Evolutionary conservation across 2,113 vertebrate species (phyloP).

Genomic region (Fregetta grallaria): DNA sequence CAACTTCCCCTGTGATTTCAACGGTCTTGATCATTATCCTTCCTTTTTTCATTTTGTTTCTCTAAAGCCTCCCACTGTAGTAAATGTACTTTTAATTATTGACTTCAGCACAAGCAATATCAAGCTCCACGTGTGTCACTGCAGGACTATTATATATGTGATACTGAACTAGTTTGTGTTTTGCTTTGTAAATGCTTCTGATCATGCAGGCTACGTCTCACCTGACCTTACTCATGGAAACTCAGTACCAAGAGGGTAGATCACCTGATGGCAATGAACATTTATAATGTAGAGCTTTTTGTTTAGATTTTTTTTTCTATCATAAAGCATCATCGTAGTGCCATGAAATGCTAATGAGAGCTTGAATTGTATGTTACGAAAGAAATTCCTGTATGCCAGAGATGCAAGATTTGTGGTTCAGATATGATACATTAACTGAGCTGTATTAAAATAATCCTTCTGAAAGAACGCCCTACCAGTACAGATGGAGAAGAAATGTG

Average conservation of each 20-base stretch:
- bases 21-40: not conserved
- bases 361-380: not conserved
- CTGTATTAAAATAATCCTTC: not conserved
- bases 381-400: not conserved
- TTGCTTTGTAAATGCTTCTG: not conserved
- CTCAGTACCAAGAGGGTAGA: not conserved
- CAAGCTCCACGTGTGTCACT: not conserved
- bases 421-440: not conserved
- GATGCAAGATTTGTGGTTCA: not conserved
- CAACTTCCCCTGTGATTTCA: not conserved
- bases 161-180: not conserved
- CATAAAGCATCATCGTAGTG: not conserved
- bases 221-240: not conserved
- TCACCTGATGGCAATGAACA: not conserved
- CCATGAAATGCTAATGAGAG: not conserved
- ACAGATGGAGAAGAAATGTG: not conserved
- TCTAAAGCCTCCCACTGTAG: not conserved
- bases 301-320: not conserved
- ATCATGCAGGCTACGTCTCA: not conserved
- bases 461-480: not conserved
- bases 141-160: not conserved
- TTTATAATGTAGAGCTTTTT: not conserved
- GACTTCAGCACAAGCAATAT: not conserved
- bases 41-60: not conserved
- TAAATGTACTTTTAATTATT: not conserved